Evolutionary conservation across 2,888 invertebrate genomes (phyloP).

Genomic region (Leptopilina myrica): DNA sequence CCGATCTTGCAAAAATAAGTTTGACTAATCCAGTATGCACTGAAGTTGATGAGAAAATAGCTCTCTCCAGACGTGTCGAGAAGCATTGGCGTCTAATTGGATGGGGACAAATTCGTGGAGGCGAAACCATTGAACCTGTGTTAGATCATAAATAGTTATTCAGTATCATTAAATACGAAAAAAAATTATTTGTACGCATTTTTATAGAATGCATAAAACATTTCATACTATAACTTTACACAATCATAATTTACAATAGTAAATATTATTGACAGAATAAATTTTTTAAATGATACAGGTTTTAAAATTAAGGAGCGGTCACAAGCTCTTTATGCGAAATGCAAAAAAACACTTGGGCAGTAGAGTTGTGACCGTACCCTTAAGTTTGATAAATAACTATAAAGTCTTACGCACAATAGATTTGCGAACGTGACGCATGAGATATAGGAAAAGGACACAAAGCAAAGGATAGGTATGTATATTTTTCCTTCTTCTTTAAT

Average conservation of each 20-base stretch:
- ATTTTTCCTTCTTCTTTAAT: too few species aligned
- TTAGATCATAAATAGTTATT: constrained; percentile 75
- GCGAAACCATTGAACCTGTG: constrained; percentile 94
- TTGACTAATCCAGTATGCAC: constrained; percentile 99
- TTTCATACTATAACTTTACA: not conserved
- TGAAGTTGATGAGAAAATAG: constrained; percentile 98
- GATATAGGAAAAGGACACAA: too few species aligned
- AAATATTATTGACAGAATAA: too few species aligned
- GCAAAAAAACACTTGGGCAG: too few species aligned
- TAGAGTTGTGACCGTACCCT: too few species aligned
- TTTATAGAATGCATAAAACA: not conserved
- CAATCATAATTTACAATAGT: not conserved
- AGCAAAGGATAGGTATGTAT: too few species aligned
- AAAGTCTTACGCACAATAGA: too few species aligned
- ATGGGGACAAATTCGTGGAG: constrained; percentile 99
- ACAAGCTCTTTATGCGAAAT: too few species aligned
- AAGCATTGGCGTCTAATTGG: constrained; percentile 99
- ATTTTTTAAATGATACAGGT: too few species aligned
- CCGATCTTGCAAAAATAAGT: constrained; percentile 97
- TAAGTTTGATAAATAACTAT: too few species aligned
- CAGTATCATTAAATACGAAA: not conserved
- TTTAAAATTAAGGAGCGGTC: too few species aligned
- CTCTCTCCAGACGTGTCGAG: constrained; percentile 98
- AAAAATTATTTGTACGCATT: not conserved
- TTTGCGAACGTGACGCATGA: too few species aligned